Evolutionary conservation across 2,113 vertebrate species (phyloP).

Genomic region (Microcebus jonahi): DNA sequence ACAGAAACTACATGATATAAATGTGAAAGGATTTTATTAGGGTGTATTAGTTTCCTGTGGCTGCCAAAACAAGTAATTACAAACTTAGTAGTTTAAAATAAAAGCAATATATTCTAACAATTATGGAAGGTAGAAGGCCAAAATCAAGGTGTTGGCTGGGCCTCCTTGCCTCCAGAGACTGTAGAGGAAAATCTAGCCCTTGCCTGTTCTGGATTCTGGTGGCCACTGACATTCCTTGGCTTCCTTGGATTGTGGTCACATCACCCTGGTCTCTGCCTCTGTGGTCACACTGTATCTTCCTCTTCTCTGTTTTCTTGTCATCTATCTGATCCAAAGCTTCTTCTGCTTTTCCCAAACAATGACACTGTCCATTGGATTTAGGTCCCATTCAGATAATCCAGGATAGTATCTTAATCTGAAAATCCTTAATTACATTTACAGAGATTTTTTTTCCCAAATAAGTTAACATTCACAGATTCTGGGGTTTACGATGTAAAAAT

Average conservation of each 20-base stretch:
- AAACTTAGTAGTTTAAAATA: neutral
- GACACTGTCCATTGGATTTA: neutral
- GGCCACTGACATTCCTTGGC: neutral
- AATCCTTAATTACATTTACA: neutral
- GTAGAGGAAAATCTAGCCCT: neutral
- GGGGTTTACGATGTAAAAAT: neutral
- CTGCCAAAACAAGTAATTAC: neutral
- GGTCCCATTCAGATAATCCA: neutral
- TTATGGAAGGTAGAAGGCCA: neutral
- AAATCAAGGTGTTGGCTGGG: fast-evolving
- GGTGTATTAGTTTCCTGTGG: neutral
- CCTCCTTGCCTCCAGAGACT: neutral
- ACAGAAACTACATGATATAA: neutral
- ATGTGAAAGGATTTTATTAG: neutral
- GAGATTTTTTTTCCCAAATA: neutral
- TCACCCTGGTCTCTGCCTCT: neutral
- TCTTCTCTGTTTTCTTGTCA: neutral
- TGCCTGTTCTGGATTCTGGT: neutral
- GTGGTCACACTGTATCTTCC: neutral
- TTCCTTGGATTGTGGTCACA: neutral
- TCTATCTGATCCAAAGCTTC: neutral
- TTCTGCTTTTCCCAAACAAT: neutral
- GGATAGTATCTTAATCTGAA: neutral
- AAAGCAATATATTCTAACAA: neutral
- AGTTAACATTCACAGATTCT: neutral